Evolutionary conservation across 2,797 vertebrate genomes (phyloP).

Genomic region (Aeoliscus strigatus): DNA sequence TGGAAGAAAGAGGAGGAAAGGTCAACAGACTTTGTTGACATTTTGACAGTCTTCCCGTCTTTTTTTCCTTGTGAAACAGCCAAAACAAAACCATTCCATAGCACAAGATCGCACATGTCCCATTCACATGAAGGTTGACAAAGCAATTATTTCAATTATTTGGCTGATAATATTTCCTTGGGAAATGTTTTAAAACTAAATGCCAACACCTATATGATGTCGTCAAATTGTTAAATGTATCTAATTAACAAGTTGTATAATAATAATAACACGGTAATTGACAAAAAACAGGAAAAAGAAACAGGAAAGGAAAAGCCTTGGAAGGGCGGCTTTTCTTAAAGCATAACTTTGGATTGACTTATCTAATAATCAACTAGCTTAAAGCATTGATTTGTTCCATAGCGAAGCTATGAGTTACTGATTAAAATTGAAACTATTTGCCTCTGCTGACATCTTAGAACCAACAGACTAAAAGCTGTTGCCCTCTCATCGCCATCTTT

Average conservation of each 20-base stretch:
- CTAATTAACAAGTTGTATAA: too few species aligned
- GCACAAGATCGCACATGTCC: too few species aligned
- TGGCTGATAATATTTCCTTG: too few species aligned
- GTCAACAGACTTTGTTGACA: conserved; percentile 75
- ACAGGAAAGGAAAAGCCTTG: too few species aligned
- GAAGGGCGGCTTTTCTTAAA: not conserved
- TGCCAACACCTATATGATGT: not conserved
- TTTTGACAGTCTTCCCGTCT: conserved; percentile 53
- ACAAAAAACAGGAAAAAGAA: too few species aligned
- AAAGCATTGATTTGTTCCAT: not conserved
- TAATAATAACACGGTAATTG: too few species aligned
- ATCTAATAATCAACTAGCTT: not conserved
- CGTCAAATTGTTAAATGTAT: too few species aligned
- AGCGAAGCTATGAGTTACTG: not conserved
- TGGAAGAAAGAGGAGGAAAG: conserved; percentile 71
- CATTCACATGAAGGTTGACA: too few species aligned
- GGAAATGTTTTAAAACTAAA: not conserved
- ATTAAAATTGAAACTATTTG: conserved; percentile 6
- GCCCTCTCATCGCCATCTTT: conserved; percentile 44
- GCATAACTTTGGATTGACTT: not conserved
- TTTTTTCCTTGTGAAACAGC: conserved; percentile 58
- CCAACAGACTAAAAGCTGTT: conserved; percentile 21
- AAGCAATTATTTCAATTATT: not conserved
- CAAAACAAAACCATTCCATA: too few species aligned
- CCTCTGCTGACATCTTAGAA: conserved; percentile 4